phyloP scores from a whole-genome alignment of 2,113 vertebrate genomes.

The Picathartes gymnocephalus region DNA sequence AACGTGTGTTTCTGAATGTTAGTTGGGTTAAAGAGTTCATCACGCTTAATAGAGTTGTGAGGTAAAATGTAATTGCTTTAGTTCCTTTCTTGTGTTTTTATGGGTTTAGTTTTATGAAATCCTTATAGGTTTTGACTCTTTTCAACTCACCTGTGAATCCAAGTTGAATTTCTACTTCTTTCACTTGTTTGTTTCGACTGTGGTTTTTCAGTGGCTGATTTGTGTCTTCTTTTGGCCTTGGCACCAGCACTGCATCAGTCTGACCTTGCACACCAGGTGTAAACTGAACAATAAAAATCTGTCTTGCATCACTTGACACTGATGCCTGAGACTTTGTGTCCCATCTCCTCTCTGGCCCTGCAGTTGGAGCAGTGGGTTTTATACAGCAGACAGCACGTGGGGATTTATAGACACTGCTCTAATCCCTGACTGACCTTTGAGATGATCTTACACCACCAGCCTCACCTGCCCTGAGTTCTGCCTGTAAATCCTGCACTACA shows the following conservation, averaged over 20 bases:
- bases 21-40: neutral
- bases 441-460: neutral
- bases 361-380: neutral
- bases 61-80: neutral
- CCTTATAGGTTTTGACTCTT: neutral
- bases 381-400: neutral
- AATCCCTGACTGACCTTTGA: neutral
- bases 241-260: neutral
- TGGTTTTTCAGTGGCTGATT: neutral
- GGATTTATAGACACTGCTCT: neutral
- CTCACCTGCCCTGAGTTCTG: neutral
- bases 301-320: neutral
- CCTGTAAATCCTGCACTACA: neutral
- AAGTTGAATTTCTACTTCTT: neutral
- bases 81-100: neutral
- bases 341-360: neutral
- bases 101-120: neutral
- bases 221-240: neutral
- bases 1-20: rapidly evolving
- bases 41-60: neutral
- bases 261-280: neutral
- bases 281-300: neutral
- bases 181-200: neutral
- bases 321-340: neutral
- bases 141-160: neutral